These are phyloP conservation scores for Drosophila mulleri DNA, from an alignment of 2,888 invertebrate species.

Conservation along the genomic window DNA sequence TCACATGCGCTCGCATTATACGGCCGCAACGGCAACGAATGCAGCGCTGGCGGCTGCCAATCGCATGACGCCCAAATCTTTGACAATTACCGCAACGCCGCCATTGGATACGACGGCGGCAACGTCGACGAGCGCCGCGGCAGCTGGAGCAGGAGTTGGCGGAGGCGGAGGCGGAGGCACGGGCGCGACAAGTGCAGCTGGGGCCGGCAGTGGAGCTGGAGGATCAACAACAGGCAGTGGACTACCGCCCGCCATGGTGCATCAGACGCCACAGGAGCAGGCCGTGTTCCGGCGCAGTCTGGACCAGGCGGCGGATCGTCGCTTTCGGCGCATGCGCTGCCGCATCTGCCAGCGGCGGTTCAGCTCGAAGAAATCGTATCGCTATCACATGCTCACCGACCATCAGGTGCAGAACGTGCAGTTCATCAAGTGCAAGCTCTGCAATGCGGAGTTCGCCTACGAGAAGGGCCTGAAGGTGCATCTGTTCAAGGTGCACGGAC, in stretches of 20 bases:
- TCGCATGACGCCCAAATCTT: constrained; percentile 68
- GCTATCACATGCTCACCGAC: constrained; percentile 84
- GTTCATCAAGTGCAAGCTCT: constrained; percentile 84
- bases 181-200: not conserved
- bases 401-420: constrained; percentile 85
- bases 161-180: too few species aligned
- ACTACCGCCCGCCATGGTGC: constrained; percentile 60
- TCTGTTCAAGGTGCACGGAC: constrained; percentile 84
- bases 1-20: constrained; percentile 84
- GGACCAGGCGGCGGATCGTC: constrained; percentile 82
- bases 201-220: not conserved
- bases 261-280: constrained; percentile 73
- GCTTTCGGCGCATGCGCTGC: constrained; percentile 84
- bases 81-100: constrained; percentile 72
- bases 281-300: constrained; percentile 81
- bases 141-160: not conserved
- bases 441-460: constrained; percentile 85
- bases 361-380: constrained; percentile 84
- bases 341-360: constrained; percentile 85
- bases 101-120: constrained; percentile 30
- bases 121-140: constrained; percentile 36
- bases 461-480: constrained; percentile 85
- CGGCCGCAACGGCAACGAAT: constrained; percentile 68
- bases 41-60: constrained; percentile 61
- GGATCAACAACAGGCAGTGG: not conserved